Base-by-base conservation (phyloP, 2,888 invertebrate genomes). In the Sialis fuliginosa region DNA sequence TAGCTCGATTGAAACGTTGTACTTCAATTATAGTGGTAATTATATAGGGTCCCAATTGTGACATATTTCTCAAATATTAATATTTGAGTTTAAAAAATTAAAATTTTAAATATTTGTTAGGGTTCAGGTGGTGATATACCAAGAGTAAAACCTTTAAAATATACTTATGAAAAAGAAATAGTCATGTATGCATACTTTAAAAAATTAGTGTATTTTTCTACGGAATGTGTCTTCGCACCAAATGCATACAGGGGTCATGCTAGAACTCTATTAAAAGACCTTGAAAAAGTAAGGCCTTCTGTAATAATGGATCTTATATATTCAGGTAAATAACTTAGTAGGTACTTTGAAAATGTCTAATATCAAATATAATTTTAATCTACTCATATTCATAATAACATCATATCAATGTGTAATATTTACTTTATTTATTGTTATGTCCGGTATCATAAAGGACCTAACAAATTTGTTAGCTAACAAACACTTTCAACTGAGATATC, bases 111-210 rank as follows among this genome's bases (percentile, higher is more conserved):
- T 37, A 13, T 9, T 34, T 46, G 71, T 49, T 58, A 81, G 81
- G 77, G 81, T 52, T 30, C 33, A 12, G 74, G 76, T 56, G 86
- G 86, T 58, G 88, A 84, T 7, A 85, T 96, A 57, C 88, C 91
- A 1, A 72, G 96, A 55, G 92, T 92, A 12, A 97, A 97, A 60
- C 96, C 96, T 0, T 75, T 97, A 39, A 97, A 97, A 62, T 97
- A 96, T 62, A 82, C 92, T 0, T 98, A 96, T 63, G 98, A 98
- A 63, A 97, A 97, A 60, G 98, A 98, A 70, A 98, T 98, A 60
- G 98, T 97, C 0, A 92, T 96, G 91, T 96, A 98, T 68, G 97
- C 98, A 0, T 90, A 97, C 62, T 96, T 89, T 62, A 90, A 91
- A 62, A 87, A 89, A 59, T 68, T 98, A 32, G 82, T 96, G 6